These are phyloP conservation scores for Euglossa dilemma DNA, from an alignment of 1,140 invertebrate species.

Conservation along the genomic window DNA sequence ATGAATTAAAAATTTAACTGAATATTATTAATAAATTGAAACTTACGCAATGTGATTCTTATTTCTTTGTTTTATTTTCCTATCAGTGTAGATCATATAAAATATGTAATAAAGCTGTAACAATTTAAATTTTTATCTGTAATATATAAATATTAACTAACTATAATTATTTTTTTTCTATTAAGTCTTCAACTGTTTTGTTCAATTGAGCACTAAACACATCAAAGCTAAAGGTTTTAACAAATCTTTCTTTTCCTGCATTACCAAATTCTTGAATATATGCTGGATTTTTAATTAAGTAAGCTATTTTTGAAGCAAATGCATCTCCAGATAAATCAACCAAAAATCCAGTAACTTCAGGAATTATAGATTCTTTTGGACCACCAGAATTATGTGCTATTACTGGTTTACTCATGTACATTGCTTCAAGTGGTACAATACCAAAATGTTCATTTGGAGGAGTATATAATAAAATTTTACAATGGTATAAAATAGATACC, in stretches of 20 bases:
- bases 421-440: constrained; percentile 99
- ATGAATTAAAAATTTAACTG: not conserved
- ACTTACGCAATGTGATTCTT: not conserved
- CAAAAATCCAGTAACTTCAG: constrained; percentile 95
- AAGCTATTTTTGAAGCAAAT: constrained; percentile 92
- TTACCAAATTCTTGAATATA: constrained; percentile 84
- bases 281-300: constrained; percentile 85
- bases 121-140: not conserved
- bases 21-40: not conserved
- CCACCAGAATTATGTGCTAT: constrained; percentile 98
- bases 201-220: constrained; percentile 85
- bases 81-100: constrained; percentile 1
- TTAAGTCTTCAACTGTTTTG: constrained; percentile 77
- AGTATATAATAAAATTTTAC: constrained; percentile 95
- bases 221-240: constrained; percentile 86
- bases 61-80: not conserved
- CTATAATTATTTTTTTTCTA: constrained; percentile 56
- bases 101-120: constrained; percentile 16
- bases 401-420: constrained; percentile 96
- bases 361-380: constrained; percentile 95
- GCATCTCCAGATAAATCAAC: constrained; percentile 86
- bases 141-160: not conserved
- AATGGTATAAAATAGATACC: constrained; percentile 88
- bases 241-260: constrained; percentile 84
- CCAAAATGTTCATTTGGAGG: constrained; percentile 99